phyloP scores from a whole-genome alignment of 2,797 vertebrate genomes.

The Sylvia borin region DNA sequence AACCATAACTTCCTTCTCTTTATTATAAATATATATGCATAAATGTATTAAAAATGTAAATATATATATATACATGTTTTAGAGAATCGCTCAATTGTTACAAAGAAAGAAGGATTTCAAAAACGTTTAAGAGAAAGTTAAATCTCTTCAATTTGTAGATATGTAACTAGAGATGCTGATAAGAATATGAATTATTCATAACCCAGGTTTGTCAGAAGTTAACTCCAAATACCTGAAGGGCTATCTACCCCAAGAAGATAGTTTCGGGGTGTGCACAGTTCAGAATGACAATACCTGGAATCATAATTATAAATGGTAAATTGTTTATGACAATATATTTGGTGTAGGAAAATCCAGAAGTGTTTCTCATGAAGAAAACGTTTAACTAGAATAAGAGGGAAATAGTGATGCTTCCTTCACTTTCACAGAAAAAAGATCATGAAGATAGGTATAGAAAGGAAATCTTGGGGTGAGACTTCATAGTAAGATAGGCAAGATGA shows the following conservation, averaged over 20 bases:
- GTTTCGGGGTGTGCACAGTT: not conserved
- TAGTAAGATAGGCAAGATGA: not conserved
- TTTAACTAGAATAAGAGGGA: not conserved
- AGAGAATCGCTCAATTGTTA: not conserved
- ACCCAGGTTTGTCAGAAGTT: not conserved
- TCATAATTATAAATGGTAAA: not conserved
- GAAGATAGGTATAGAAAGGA: not conserved
- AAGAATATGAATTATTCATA: slow-evolving; percentile 53
- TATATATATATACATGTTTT: not conserved
- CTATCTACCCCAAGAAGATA: not conserved
- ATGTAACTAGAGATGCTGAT: slow-evolving; percentile 16
- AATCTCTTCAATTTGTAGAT: slow-evolving; percentile 31
- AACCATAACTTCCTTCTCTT: not conserved
- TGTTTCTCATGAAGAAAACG: not conserved
- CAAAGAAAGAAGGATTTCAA: slow-evolving; percentile 17
- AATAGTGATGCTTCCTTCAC: not conserved
- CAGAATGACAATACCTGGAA: not conserved
- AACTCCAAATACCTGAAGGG: slow-evolving; percentile 13
- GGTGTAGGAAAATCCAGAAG: not conserved
- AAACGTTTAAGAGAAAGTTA: slow-evolving; percentile 11
- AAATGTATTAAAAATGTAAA: not conserved
- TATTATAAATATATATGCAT: not conserved
- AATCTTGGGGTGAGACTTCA: not conserved
- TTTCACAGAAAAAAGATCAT: not conserved
- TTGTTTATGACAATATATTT: not conserved